Conservation (phyloP, 2,888 invertebrate species). For the Tetropium fuscum region DNA sequence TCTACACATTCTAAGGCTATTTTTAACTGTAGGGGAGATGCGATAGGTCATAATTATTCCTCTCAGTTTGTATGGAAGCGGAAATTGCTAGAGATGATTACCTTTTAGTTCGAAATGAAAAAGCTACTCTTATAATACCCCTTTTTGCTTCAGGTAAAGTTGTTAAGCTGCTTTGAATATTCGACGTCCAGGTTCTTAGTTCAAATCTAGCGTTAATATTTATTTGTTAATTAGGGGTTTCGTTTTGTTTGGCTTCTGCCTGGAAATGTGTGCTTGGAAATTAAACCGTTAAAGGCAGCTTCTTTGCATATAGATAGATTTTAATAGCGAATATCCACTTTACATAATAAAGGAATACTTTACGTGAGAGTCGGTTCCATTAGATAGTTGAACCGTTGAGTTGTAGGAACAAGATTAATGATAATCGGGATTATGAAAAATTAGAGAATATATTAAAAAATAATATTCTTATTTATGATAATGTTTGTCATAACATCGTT, state of each 20-base stretch:
- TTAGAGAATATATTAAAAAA: background rate
- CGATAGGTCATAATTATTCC: too few relatives aligned
- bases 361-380: slow-evolving; percentile 1
- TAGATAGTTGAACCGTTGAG: slow-evolving; percentile 7
- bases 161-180: slow-evolving; percentile 15
- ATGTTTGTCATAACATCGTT: background rate
- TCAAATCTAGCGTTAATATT: slow-evolving; percentile 23
- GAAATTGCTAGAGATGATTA: too few relatives aligned
- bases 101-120: too few relatives aligned
- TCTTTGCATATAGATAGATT: slow-evolving; percentile 48
- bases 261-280: background rate
- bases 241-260: slow-evolving; percentile 20
- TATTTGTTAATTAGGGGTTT: slow-evolving; percentile 27
- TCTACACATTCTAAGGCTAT: too few relatives aligned
- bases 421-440: slow-evolving; percentile 7
- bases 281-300: slow-evolving; percentile 27
- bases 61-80: too few relatives aligned
- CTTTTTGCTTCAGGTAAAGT: slow-evolving; percentile 4
- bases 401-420: slow-evolving; percentile 4
- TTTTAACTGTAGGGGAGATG: too few relatives aligned
- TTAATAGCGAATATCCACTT: slow-evolving; percentile 39
- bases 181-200: slow-evolving; percentile 6
- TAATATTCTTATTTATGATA: slow-evolving; percentile 6
- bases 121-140: too few relatives aligned
- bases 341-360: slow-evolving; percentile 22